Evolutionary conservation across 2,888 invertebrate genomes (phyloP).

Genomic region (Chrysodeixis includens): DNA sequence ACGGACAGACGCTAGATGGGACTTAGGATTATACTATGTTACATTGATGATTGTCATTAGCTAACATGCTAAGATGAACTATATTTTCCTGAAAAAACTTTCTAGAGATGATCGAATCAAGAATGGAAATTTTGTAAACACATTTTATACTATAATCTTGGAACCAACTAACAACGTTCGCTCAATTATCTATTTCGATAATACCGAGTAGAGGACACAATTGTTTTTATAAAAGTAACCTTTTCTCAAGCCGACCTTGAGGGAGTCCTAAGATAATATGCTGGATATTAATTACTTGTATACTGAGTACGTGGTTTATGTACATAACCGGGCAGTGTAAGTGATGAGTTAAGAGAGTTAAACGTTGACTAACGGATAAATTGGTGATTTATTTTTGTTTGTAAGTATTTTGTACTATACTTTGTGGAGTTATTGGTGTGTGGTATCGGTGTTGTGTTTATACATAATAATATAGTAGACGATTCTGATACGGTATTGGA

Average conservation of each 20-base stretch:
- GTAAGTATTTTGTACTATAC: constrained; percentile 13
- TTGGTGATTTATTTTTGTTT: not conserved
- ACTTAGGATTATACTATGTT: too few species aligned
- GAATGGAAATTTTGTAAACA: too few species aligned
- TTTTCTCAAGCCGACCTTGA: constrained; percentile 47
- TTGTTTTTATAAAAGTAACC: constrained; percentile 27
- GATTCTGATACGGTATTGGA: too few species aligned
- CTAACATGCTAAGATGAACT: too few species aligned
- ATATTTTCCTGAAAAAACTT: too few species aligned
- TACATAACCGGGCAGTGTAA: constrained; percentile 34
- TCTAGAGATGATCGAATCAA: too few species aligned
- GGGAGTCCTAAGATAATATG: constrained; percentile 52
- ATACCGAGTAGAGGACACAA: constrained; percentile 19
- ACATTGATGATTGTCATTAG: too few species aligned
- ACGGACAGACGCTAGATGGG: too few species aligned
- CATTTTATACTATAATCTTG: not conserved
- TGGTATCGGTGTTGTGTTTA: too few species aligned
- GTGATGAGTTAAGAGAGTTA: constrained; percentile 32
- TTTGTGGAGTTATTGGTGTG: not conserved
- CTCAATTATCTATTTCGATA: constrained; percentile 13
- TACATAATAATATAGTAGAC: too few species aligned
- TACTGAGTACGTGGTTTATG: constrained; percentile 32
- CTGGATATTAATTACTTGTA: constrained; percentile 32
- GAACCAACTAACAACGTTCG: not conserved
- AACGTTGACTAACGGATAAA: not conserved